Evolutionary conservation across 1,140 invertebrate genomes (phyloP), one percentile per base, ranked within the genome.

Genomic region (Cydia pomonella): DNA sequence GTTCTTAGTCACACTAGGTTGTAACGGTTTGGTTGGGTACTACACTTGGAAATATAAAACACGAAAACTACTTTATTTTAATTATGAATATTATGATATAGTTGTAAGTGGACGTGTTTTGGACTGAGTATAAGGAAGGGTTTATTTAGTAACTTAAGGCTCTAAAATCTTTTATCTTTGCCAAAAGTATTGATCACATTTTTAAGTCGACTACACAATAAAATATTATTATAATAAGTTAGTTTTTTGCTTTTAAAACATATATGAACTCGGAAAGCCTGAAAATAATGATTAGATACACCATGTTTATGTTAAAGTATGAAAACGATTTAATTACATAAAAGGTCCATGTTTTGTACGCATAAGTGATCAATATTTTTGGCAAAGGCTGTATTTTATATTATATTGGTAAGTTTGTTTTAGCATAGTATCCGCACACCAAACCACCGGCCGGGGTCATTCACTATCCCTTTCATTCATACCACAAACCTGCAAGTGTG

Each of bases 11-110:
- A 69, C 9, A 69, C 6, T 69, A 69, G 64, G 64, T 69, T 69
- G n/a, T 69, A 69, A 69, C 27, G 64, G 64, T 69, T 69, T 69
- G 64, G 64, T 33, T 69, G 64, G 64, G 64, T 66, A 38, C 64
- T 38, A 7, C 29, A 38, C 29, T 69, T 33, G 64, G 27, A 38
- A n/a, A 69, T 69, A 41, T 69, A 41, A 33, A 69, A 29, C 53
- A 59, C 21, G 21, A 50, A 44, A 18, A 7, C n/a, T 50, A 50
- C 47, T 50, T 59, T 53, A 18, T 59, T 59, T 10, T 59, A n/a
- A n/a, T n/a, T n/a, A n/a, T n/a, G n/a, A n/a, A n/a, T n/a, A 59
- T 59, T 53, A 59, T 18, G 53, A 59, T 59, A n/a, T 50, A 59
- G 21, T 59, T 59, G 7, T 59, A 59, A 59, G 21, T 21, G 53